Base-by-base conservation (phyloP, 2,113 vertebrate genomes). In the Calonectris borealis region DNA sequence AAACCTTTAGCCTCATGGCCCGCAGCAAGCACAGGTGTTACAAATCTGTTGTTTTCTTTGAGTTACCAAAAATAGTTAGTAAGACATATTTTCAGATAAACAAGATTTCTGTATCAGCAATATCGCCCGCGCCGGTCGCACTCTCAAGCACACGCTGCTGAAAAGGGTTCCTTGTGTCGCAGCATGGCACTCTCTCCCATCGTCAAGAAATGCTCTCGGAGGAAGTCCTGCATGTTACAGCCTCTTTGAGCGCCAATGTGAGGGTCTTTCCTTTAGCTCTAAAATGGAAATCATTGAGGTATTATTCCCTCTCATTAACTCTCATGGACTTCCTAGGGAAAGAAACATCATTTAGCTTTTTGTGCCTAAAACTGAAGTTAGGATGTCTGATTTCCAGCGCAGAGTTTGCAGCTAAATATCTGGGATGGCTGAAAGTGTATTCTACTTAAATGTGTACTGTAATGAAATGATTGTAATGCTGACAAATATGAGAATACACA, bases 101-200 rank as follows among this genome's bases (percentile, higher is more conserved):
- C 21, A 54, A n/a, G 42, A 60, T 70, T 38, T 94, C 62, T 54
- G 21, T 36, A 15, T 32, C 17, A 5, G 86, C 0, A 12, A 4
- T 42, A 10, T 27, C 58, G 42, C 38, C 0, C 1, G 62, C 3
- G 6, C 61, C 51, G 70, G 55, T 29, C 2, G 6, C 2, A 3
- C 25, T 70, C 65, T 31, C 1, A 19, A 88, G 48, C 19, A 4
- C 11, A 4, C 1, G 7, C 16, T 73, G 51, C 42, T 27, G 48
- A 27, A 55, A 72, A 42, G 25, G 38, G 12, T 55, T 83, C 40
- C 49, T 61, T 19, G 27, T 40, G 80, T 55, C 13, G 8, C 7
- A 34, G 31, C 27, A 19, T 0, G 0, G 4, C 51, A 10, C n/a
- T 38, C 48, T 21, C 36, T 36, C 21, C 36, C 57, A 48, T 75